These are phyloP conservation scores for Cetonia aurata DNA, from an alignment of 2,888 invertebrate genomes.

Conservation along the genomic window DNA sequence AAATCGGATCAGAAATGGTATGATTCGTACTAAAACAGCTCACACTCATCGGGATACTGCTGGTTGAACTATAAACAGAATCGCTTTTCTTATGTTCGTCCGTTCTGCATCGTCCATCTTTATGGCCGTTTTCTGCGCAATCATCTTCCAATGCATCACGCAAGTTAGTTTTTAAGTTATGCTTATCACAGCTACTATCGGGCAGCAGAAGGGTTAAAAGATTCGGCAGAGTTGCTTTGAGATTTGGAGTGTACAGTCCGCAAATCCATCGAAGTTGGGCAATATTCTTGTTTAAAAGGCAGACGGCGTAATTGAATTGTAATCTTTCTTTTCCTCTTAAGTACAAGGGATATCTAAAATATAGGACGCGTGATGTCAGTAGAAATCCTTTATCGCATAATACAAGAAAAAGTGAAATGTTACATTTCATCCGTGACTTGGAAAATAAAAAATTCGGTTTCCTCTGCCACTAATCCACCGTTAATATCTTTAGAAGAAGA, in stretches of 20 bases:
- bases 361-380: background rate
- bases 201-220: slow-evolving; percentile 66
- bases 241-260: slow-evolving; percentile 79
- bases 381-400: too few species aligned
- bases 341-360: slow-evolving; percentile 84
- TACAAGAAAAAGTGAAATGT: too few species aligned
- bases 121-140: slow-evolving; percentile 17
- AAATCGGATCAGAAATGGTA: slow-evolving; percentile 59
- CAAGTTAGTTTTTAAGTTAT: slow-evolving; percentile 13
- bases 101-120: background rate
- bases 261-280: slow-evolving; percentile 88
- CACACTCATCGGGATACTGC: slow-evolving; percentile 36
- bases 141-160: slow-evolving; percentile 23
- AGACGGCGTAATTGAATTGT: slow-evolving; percentile 90
- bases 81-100: slow-evolving; percentile 38
- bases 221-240: slow-evolving; percentile 83
- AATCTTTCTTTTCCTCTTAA: slow-evolving; percentile 82
- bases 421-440: too few species aligned
- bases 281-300: slow-evolving; percentile 93
- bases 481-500: too few species aligned
- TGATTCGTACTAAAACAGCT: slow-evolving; percentile 53
- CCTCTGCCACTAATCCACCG: too few species aligned
- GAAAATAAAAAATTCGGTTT: too few species aligned
- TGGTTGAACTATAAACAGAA: slow-evolving; percentile 37
- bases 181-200: slow-evolving; percentile 45